Conservation (phyloP, 2,888 invertebrate genomes). For the Pristionchus maxplancki region DNA sequence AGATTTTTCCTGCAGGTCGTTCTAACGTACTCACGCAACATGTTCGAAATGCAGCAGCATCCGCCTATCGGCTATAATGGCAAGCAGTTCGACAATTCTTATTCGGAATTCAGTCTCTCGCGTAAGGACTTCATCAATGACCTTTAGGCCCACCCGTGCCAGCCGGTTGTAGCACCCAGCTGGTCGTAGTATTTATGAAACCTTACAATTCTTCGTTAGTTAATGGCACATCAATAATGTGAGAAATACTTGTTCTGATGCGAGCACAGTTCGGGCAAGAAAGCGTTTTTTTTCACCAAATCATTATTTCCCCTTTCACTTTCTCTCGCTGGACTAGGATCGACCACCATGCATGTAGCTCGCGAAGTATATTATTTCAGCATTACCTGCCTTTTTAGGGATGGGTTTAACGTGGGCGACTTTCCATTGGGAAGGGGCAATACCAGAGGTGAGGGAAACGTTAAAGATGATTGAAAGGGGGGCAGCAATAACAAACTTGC, state of each 20-base stretch:
- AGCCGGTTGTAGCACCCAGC: no score
- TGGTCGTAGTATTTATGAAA: no score
- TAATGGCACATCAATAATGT: no score
- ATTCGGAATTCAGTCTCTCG: constrained; percentile 19
- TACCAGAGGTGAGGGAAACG: background rate
- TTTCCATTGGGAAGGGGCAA: background rate
- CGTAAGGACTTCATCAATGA: constrained; percentile 18
- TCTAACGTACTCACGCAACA: constrained; percentile 3
- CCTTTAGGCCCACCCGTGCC: no score
- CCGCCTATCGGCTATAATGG: constrained; percentile 40
- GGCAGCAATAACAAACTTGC: background rate
- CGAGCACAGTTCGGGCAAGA: no score
- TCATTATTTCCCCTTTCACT: no score
- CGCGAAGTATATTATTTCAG: no score
- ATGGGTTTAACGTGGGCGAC: background rate
- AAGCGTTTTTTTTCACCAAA: no score
- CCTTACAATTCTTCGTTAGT: no score
- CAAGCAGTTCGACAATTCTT: constrained; percentile 44
- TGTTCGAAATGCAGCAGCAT: constrained; percentile 50
- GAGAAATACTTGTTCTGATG: no score
- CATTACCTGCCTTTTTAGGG: background rate
- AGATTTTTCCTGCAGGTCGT: constrained; percentile 1
- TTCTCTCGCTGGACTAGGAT: no score
- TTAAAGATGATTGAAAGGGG: background rate
- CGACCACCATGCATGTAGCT: no score